Conservation (phyloP, 92 coral and sea anemone genomes). For the Epizoanthus ramosus region DNA sequence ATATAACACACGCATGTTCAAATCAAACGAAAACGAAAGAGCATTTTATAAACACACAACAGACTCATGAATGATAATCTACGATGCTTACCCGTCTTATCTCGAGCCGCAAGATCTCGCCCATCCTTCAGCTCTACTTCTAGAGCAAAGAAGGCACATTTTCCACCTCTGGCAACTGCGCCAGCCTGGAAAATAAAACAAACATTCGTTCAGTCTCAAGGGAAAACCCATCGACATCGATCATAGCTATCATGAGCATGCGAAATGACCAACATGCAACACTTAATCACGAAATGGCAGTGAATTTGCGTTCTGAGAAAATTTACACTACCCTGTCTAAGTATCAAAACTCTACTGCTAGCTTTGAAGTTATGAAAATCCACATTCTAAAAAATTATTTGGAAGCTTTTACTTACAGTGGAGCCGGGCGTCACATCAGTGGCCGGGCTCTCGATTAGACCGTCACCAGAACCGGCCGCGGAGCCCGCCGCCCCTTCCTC, state of each 20-base stretch:
- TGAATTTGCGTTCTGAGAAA: neutral
- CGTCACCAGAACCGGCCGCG: constrained; percentile 66
- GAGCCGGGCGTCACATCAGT: constrained; percentile 96
- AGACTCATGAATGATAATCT: too few species aligned
- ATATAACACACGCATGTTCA: neutral
- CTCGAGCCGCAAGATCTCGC: constrained; percentile 97
- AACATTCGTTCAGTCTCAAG: constrained; percentile 11
- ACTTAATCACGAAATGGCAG: neutral
- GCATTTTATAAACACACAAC: neutral
- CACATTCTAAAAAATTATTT: neutral
- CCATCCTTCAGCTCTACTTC: constrained; percentile 99
- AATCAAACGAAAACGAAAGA: neutral
- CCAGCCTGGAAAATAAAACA: constrained; percentile 77
- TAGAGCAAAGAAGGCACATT: constrained; percentile 99
- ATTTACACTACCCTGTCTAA: too few species aligned
- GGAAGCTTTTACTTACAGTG: constrained; percentile 66
- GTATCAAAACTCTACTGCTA: neutral
- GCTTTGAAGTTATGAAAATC: neutral
- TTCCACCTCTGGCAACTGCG: constrained; percentile 94
- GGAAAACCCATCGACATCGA: constrained; percentile 47
- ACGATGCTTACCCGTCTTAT: constrained; percentile 85
- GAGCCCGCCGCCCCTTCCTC: constrained; percentile 78
- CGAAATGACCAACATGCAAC: neutral
- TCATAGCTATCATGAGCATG: neutral
- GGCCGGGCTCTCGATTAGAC: constrained; percentile 84